Evolutionary conservation across 1,140 invertebrate genomes (phyloP), one percentile per base, ranked within the genome.

Genomic region (Meloidogyne chitwoodi): DNA sequence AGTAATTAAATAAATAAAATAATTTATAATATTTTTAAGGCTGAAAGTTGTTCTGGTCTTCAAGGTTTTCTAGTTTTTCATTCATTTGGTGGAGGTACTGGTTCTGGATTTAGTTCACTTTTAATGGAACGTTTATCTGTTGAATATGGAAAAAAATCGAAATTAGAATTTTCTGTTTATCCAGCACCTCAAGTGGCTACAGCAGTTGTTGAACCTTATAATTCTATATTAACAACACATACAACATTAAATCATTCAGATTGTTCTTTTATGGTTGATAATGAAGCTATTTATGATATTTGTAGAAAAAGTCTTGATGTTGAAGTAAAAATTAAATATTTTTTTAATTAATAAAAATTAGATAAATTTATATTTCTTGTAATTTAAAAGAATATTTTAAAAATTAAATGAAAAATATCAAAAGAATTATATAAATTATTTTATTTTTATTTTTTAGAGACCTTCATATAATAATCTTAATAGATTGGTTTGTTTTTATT

Each of bases 21-120:
- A 31, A 48, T 31, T 68, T 22, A 14, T 12, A 41, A 31, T 24
- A 31, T 24, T 38, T 66, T 31, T 10, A 41, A 80, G 62, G 77
- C 85, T 11, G 84, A 85, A 72, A 67, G 73, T 27, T 85, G 85
- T 68, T 63, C 67, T 26, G 93, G 93, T 31, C 88, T 92, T 0
- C 93, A 94, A 88, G 93, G 93, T 22, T 94, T 94, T 88, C 89
- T 95, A 16, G 92, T 94, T 80, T 94, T 94, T 88, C 93, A 94
- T 88, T 93, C 93, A 0, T 94, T 95, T 86, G 94, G 94, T 63
- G 94, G 94, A 64, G 93, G 93, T 62, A 94, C 93, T 78, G 93
- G 93, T 12, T 93, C 92, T 26, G 93, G 93, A 3, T 94, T 94
- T 88, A 92, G 93, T 6, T 93, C 93, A 0, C 88, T 94, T 62